Conservation (phyloP, 2,888 invertebrate genomes). For the Gortyna flavago region DNA sequence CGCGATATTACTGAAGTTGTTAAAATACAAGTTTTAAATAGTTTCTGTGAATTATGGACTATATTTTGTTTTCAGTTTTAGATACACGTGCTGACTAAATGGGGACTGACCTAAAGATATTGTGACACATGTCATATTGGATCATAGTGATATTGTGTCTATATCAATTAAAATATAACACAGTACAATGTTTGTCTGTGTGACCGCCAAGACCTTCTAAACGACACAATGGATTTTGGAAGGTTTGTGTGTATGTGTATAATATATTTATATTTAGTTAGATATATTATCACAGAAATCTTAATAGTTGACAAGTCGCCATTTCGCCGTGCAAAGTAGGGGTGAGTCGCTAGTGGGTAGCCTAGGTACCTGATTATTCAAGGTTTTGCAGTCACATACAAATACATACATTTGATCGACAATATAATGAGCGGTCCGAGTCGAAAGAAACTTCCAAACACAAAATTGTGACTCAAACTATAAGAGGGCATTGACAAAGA, state of each 20-base stretch:
- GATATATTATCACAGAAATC: background rate
- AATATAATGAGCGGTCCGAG: background rate
- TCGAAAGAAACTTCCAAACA: background rate
- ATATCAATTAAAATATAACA: background rate
- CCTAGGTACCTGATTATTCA: background rate
- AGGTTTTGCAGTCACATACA: background rate
- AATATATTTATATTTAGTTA: background rate
- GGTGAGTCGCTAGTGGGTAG: no score
- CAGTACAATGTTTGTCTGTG: no score
- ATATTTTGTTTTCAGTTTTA: constrained; percentile 28
- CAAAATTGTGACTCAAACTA: background rate
- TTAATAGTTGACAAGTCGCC: background rate
- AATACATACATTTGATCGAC: background rate
- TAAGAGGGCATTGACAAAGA: background rate
- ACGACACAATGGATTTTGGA: background rate
- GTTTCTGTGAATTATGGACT: constrained; percentile 47
- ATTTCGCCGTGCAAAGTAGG: background rate
- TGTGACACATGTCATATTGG: background rate
- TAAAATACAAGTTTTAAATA: constrained; percentile 56
- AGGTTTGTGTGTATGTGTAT: background rate
- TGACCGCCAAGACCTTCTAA: background rate
- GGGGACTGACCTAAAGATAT: background rate
- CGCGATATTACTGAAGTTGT: constrained; percentile 54
- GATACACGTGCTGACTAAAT: background rate
- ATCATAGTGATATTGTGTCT: background rate